Conservation (phyloP, 2,888 invertebrate species). For the Ypsolopha sequella region DNA sequence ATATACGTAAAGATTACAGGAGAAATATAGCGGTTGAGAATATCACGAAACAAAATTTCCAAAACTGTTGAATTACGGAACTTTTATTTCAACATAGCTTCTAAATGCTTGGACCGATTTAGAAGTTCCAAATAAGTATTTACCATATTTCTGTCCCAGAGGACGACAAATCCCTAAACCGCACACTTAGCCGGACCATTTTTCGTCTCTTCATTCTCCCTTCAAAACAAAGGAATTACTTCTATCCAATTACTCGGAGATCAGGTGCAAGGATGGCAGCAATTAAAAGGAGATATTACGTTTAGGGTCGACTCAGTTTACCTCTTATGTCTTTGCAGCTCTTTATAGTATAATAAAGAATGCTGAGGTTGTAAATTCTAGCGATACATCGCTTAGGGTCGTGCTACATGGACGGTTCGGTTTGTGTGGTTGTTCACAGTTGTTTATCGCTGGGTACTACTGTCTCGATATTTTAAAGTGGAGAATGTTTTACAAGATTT, state of each 20-base stretch:
- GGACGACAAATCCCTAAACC: too few relatives aligned
- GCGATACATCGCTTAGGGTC: constrained; percentile 41
- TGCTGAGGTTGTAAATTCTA: constrained; percentile 49
- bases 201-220: constrained; percentile 6
- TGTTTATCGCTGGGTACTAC: too few relatives aligned
- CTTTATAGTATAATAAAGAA: constrained; percentile 66
- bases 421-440: constrained; percentile 18
- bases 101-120: too few relatives aligned
- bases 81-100: too few relatives aligned
- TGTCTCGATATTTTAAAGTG: too few relatives aligned
- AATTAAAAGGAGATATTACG: constrained; percentile 53
- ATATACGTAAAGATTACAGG: too few relatives aligned
- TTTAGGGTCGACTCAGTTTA: constrained; percentile 25
- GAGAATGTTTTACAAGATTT: too few relatives aligned
- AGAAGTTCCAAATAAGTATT: too few relatives aligned
- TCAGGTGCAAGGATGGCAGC: constrained; percentile 46
- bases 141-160: too few relatives aligned
- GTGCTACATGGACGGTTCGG: neutral
- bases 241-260: constrained; percentile 25
- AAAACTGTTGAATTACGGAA: too few relatives aligned
- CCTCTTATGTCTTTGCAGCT: constrained; percentile 27
- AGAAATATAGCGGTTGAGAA: too few relatives aligned
- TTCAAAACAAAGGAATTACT: constrained; percentile 16
- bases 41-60: too few relatives aligned
- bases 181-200: neutral